phyloP scores from a whole-genome alignment of 64 coral and sea anemone species.

The Porites lutea region DNA sequence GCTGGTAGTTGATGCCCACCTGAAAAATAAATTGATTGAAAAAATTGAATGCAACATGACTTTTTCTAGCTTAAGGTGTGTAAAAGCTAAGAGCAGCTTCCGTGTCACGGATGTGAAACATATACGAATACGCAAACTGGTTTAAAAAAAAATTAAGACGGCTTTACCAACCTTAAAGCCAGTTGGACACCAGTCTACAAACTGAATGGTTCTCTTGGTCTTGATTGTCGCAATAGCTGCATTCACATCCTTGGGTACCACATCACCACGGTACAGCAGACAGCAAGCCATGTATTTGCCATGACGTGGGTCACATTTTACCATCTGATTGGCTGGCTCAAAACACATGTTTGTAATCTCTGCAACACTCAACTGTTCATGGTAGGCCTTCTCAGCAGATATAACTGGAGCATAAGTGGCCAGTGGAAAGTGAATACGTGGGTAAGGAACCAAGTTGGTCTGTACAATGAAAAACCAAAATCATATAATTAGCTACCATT shows the following conservation, averaged over 20 bases:
- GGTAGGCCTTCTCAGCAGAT: slow-evolving; percentile 14
- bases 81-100: not conserved
- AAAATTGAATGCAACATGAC: too few species aligned
- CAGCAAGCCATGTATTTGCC: slow-evolving; percentile 25
- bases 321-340: slow-evolving; percentile 36
- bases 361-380: slow-evolving; percentile 21
- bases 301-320: slow-evolving; percentile 22
- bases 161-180: slow-evolving; percentile 17
- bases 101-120: not conserved
- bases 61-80: too few species aligned
- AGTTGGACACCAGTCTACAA: slow-evolving; percentile 21
- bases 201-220: slow-evolving; percentile 31
- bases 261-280: slow-evolving; percentile 28
- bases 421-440: slow-evolving; percentile 29
- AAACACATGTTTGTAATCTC: slow-evolving; percentile 10
- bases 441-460: slow-evolving; percentile 31
- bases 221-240: slow-evolving; percentile 28
- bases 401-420: slow-evolving; percentile 18
- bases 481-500: too few species aligned
- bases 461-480: not conserved
- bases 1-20: too few species aligned
- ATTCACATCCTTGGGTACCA: slow-evolving; percentile 22
- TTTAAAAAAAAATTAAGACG: too few species aligned
- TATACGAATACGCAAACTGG: not conserved
- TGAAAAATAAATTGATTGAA: too few species aligned